phyloP scores from a whole-genome alignment of 2,888 invertebrate species.

The Pollenia griseotomentosa region DNA sequence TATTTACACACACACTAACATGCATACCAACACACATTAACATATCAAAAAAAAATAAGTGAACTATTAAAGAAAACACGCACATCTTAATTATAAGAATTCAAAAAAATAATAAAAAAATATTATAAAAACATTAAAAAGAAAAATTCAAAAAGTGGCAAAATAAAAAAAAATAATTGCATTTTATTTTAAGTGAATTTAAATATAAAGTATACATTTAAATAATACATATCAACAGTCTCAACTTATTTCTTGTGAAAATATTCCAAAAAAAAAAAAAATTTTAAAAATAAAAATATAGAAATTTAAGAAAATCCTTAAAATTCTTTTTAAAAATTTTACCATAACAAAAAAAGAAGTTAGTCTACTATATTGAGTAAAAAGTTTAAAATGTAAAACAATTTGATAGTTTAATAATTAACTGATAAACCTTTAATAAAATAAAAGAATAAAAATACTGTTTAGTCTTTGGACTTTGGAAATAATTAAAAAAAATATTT shows the following conservation, averaged over 20 bases:
- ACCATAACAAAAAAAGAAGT: conserved; percentile 5
- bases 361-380: conserved; percentile 31
- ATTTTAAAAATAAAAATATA: background rate
- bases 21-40: conserved; percentile 23
- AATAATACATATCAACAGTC: conserved; percentile 69
- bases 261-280: background rate
- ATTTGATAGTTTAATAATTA: background rate
- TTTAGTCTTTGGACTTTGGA: conserved; percentile 26
- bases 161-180: conserved; percentile 12
- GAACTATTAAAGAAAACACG: conserved; percentile 33
- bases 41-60: conserved; percentile 52
- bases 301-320: conserved; percentile 18
- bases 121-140: conserved; percentile 16
- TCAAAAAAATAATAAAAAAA: conserved; percentile 24
- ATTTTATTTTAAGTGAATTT: conserved; percentile 8
- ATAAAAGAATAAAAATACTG: background rate
- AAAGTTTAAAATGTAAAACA: conserved; percentile 6
- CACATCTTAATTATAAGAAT: conserved; percentile 35
- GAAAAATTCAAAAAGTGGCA: conserved; percentile 5
- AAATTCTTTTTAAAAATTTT: conserved; percentile 15
- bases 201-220: conserved; percentile 11
- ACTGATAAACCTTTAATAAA: background rate
- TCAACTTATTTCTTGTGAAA: conserved; percentile 51
- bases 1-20: conserved; percentile 18
- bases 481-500: conserved; percentile 5